Base-by-base conservation (phyloP, 2,797 vertebrate genomes). In the Bryconaethiops microstoma region DNA sequence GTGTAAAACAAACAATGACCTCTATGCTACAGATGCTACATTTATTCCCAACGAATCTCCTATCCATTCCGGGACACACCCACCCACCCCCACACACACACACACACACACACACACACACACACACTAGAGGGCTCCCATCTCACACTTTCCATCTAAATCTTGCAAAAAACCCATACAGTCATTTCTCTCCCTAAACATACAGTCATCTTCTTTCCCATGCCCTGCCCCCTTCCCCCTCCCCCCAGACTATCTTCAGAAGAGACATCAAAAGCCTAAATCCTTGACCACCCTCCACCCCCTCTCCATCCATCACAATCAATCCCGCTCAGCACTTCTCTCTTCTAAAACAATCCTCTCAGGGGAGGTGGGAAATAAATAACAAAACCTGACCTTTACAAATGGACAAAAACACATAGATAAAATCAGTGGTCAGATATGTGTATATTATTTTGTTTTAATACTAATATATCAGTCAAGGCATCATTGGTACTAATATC, bases 91-190 rank as follows among this genome's bases (percentile, higher is more conserved):
- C 29, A 39, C 2, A 39, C 62, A 64, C 5, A 64, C 62, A 64
- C 60, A 63, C 62, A 60, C 35, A 29, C 59, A 62, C 25, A 64
- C 29, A 64, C 29, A 39, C 2, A 39, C 62, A 64, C 5, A 64
- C 62, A 64, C 60, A 63, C 62, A 60, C 35, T 71, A 67, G 48
- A 79, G 50, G 17, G 50, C 68, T 82, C 55, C 39, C 45, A 76
- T 87, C 87, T 81, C 88, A 88, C 39, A 88, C 85, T 92, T 91
- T 91, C 91, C 90, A 84, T 88, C 74, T 86, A 84, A 78, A 76
- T 75, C 60, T 83, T 88, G 85, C 88, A 82, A 80, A 73, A 77
- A 35, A 35, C 86, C 80, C 82, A 67, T 83, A 80, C 82, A 87
- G 74, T 70, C 45, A 82, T 83, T 88, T 85, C 86, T 82, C 71